phyloP scores from a whole-genome alignment of 2,888 invertebrate species.

The Deilephila elpenor region DNA sequence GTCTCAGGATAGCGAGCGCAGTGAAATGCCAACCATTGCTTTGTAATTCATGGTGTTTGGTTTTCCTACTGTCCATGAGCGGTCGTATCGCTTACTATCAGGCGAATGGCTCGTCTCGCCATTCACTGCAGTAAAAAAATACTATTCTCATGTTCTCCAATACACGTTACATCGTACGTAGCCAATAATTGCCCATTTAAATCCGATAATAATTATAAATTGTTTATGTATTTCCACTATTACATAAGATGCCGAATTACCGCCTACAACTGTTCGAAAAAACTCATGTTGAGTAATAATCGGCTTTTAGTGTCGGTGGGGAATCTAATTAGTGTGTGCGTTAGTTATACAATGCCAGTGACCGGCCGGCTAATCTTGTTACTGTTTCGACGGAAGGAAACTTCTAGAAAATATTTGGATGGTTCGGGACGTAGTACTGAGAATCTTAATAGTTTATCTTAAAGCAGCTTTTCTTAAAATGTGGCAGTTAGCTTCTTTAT shows the following conservation, averaged over 20 bases:
- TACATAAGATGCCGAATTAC: background rate
- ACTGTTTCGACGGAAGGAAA: background rate
- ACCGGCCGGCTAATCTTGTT: constrained; percentile 27
- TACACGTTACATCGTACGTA: no score
- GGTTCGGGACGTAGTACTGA: background rate
- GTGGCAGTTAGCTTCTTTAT: no score
- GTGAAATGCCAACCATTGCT: no score
- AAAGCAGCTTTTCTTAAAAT: no score
- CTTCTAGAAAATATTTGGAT: background rate
- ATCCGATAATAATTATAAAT: background rate
- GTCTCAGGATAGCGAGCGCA: no score
- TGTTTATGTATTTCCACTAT: background rate
- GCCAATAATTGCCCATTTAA: background rate
- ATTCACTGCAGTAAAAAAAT: no score
- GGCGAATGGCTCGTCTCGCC: no score
- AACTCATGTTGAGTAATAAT: constrained; percentile 28
- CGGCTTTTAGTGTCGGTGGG: constrained; percentile 12
- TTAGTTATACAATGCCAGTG: constrained; percentile 26
- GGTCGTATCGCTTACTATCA: no score
- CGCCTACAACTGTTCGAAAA: background rate
- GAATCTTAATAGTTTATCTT: no score
- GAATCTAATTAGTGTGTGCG: constrained; percentile 30
- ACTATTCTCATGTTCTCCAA: no score
- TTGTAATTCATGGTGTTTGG: no score
- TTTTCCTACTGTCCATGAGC: no score